A percentile compares a stretch with the other conserved stretches of the same genome.
phyloP scores from a whole-genome alignment of 2,888 invertebrate species.

The Carcina quercana region DNA sequence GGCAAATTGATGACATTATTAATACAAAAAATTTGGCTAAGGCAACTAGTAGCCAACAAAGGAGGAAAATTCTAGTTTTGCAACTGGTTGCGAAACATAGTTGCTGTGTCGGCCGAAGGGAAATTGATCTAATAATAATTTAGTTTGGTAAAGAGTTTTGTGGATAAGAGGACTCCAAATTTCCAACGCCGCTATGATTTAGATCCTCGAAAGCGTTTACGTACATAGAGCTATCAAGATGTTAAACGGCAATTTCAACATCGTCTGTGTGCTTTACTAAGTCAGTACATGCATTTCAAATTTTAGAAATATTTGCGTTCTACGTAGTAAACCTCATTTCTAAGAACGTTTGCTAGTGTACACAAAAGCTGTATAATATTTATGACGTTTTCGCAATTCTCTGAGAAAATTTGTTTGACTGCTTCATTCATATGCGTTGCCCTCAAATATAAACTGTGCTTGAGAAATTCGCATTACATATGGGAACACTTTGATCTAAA shows the following conservation, averaged over 20 bases:
- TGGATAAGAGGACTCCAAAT: no score
- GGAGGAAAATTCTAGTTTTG: no score
- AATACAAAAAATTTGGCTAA: no score
- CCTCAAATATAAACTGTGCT: neutral
- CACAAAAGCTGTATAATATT: constrained; percentile 11
- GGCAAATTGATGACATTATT: no score
- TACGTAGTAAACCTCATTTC: constrained; percentile 65
- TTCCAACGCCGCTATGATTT: no score
- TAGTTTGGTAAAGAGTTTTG: no score
- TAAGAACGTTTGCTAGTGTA: constrained; percentile 12
- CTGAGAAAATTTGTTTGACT: constrained; percentile 10
- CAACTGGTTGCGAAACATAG: no score
- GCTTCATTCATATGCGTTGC: constrained; percentile 2
- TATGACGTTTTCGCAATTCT: constrained; percentile 11
- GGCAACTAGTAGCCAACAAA: no score
- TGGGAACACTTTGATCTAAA: neutral
- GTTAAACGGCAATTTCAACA: constrained; percentile 58
- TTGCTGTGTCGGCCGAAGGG: no score
- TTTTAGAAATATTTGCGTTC: constrained; percentile 61
- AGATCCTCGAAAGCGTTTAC: no score
- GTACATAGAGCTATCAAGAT: constrained; percentile 50
- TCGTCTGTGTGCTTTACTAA: constrained; percentile 23
- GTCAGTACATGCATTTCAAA: constrained; percentile 49
- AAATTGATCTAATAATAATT: no score
- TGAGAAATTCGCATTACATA: neutral